A percentile compares a stretch with the other conserved stretches of the same genome.
Evolutionary conservation across 2,797 vertebrate species (phyloP).

Genomic region (Podargus strigoides): DNA sequence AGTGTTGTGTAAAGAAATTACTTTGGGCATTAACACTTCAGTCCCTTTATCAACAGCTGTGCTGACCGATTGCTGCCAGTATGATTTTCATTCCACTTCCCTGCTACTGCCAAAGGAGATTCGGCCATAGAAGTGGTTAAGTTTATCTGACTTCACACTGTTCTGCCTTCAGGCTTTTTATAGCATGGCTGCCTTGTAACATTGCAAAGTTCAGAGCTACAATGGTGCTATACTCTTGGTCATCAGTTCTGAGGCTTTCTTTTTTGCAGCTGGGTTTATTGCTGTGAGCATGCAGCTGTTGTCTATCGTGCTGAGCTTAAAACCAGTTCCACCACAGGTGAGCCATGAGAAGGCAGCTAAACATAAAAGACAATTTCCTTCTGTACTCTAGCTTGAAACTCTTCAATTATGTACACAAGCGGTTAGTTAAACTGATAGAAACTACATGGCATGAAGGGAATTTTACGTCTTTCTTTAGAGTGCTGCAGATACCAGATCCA

Average conservation of each 20-base stretch:
- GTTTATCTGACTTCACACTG: conserved; percentile 24
- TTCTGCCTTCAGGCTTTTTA: conserved; percentile 27
- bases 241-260: neutral
- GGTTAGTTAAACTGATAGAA: neutral
- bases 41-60: neutral
- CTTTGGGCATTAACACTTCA: neutral
- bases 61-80: neutral
- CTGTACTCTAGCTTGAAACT: neutral
- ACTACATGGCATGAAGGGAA: neutral
- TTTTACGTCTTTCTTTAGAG: neutral
- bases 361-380: neutral
- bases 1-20: neutral
- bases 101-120: conserved; percentile 6
- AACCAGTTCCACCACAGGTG: conserved; percentile 9
- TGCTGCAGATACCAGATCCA: neutral
- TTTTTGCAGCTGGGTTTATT: conserved; percentile 16
- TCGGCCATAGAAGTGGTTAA: neutral
- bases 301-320: neutral
- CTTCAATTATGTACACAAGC: neutral
- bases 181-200: neutral
- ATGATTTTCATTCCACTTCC: neutral
- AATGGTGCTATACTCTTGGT: neutral
- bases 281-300: neutral
- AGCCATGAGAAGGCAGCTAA: neutral
- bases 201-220: neutral